Evolutionary conservation across 2,113 vertebrate species (phyloP).

Genomic region (Hippocampus abdominalis): DNA sequence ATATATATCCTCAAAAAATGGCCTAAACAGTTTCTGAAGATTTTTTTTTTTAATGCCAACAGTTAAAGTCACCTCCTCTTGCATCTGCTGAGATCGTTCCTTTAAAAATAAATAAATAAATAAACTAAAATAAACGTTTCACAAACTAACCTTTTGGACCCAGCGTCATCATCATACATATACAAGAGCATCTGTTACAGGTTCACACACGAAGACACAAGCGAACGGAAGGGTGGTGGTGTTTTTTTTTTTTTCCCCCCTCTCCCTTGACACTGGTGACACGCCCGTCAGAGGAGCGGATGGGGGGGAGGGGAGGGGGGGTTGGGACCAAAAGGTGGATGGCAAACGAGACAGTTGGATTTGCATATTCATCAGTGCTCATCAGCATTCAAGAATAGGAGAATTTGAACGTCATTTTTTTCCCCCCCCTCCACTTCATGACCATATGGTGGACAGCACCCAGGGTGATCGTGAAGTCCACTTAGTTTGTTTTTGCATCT

Average conservation of each 20-base stretch:
- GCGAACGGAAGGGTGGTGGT: constrained; percentile 55
- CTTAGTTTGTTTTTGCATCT: constrained; percentile 64
- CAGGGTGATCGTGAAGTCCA: constrained; percentile 48
- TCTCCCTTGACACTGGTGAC: constrained; percentile 60
- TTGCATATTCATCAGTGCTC: constrained; percentile 75
- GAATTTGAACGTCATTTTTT: constrained; percentile 54
- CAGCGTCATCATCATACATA: constrained; percentile 67
- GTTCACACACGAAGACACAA: constrained; percentile 14
- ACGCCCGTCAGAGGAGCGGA: constrained; percentile 55
- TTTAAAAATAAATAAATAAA: not conserved
- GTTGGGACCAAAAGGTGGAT: constrained; percentile 30
- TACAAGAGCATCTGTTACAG: constrained; percentile 74
- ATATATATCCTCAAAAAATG: not conserved
- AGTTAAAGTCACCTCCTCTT: not conserved
- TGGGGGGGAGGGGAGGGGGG: not conserved
- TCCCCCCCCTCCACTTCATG: not conserved
- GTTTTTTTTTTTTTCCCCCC: constrained; percentile 26
- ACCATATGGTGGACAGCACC: constrained; percentile 67
- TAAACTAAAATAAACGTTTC: not conserved
- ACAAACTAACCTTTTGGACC: not conserved
- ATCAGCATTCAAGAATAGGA: constrained; percentile 58
- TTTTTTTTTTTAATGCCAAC: not conserved
- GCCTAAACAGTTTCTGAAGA: not conserved
- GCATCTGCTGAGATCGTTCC: constrained; percentile 1
- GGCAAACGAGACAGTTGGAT: constrained; percentile 70